Conservation (phyloP, 2,113 vertebrate species). For the Ophiodon elongatus region DNA sequence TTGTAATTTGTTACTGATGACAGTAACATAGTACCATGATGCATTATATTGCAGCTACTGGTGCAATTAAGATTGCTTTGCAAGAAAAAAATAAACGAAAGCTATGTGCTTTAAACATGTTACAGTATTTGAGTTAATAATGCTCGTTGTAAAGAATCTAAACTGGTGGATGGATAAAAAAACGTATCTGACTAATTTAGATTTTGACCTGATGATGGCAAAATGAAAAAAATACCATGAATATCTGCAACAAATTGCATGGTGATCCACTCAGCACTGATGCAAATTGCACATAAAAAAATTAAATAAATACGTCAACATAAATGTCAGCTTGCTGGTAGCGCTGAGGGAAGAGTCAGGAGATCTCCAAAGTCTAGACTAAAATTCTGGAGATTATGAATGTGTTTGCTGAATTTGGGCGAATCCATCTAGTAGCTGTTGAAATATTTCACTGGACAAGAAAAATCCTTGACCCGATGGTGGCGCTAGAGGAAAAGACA, state of each 20-base stretch:
- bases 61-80: background rate
- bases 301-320: no score
- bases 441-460: background rate
- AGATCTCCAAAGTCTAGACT: no score
- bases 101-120: background rate
- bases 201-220: background rate
- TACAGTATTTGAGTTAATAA: background rate
- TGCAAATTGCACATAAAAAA: background rate
- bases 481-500: no score
- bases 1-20: conserved; percentile 17
- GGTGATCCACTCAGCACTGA: no score
- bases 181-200: background rate
- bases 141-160: background rate
- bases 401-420: background rate
- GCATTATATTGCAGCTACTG: background rate
- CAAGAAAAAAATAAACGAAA: background rate
- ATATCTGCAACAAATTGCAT: background rate
- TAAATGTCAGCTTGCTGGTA: background rate
- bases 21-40: background rate
- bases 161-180: background rate
- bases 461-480: no score
- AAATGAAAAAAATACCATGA: background rate
- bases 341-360: background rate
- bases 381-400: background rate
- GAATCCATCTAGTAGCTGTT: background rate